Conservation (phyloP, 2,888 invertebrate genomes). For the Saturnia pavonia region DNA sequence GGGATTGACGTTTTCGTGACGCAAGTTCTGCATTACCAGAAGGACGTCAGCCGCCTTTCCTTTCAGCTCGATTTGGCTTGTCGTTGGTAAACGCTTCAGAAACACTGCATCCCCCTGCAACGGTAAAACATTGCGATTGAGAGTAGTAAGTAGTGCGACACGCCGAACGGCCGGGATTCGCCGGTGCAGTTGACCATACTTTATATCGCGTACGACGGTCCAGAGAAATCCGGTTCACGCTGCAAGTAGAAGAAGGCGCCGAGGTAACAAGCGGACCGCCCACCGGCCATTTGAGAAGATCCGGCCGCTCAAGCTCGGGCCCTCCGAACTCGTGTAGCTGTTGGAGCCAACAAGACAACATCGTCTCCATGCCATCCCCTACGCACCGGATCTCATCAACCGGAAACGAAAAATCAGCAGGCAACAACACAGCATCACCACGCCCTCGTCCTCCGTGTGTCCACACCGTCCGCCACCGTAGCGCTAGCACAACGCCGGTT, state of each 20-base stretch:
- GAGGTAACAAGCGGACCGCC: constrained; percentile 59
- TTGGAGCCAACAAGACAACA: constrained; percentile 93
- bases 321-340: constrained; percentile 92
- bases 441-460: constrained; percentile 44
- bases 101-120: constrained; percentile 94
- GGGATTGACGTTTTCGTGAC: constrained; percentile 96
- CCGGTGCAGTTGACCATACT: constrained; percentile 66
- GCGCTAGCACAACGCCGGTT: constrained; percentile 31
- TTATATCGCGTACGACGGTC: constrained; percentile 92
- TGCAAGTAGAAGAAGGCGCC: constrained; percentile 78
- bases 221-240: constrained; percentile 68
- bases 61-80: constrained; percentile 86
- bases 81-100: constrained; percentile 88
- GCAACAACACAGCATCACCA: constrained; percentile 44
- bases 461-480: constrained; percentile 38
- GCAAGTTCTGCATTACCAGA: constrained; percentile 89
- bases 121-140: not conserved
- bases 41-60: constrained; percentile 90
- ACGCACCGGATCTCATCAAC: constrained; percentile 62
- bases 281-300: constrained; percentile 88
- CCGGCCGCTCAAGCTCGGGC: constrained; percentile 92
- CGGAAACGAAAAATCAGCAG: constrained; percentile 51
- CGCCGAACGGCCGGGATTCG: not conserved
- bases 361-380: constrained; percentile 90
- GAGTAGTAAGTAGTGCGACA: not conserved